Base-by-base conservation (phyloP, 1,140 invertebrate species). In the Ceratina japonica region DNA sequence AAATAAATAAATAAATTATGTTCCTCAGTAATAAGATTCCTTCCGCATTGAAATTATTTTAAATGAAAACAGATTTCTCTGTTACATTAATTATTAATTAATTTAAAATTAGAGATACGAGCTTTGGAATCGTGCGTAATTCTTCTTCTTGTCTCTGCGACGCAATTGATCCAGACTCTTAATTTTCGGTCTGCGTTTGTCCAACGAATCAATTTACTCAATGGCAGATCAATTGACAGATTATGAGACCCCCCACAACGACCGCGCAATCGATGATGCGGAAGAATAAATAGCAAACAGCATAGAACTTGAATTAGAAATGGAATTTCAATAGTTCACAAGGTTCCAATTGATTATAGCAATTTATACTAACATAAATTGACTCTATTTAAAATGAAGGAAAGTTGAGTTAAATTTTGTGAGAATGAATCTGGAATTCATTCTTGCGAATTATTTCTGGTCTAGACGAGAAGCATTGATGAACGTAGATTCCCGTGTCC, bases 191-290 rank as follows among this genome's bases (percentile, higher is more conserved):
- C 59, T 27, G 5, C 22, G 24, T 74, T 74, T 74, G 71, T 12
- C 3, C 44, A 73, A 51, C 44, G 59, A 74, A 31, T 63, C 44
- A 63, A 74, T 74, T 74, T 74, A n/a, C 27, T 73, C 71, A 63
- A 74, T 74, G 49, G 63, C 44, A 15, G 37, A 74, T 74, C 71
- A 74, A 74, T 74, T 74, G 71, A n/a, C n/a, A 31, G 71, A 52
- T 63, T 74, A 74, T 62, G 13, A 73, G 24, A 31, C n/a, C 24
- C 58, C 37, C 44, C 20, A 44, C 7, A 49, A n/a, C 59, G 44
- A 20, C n/a, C 16, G 13, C 15, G 24, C n/a, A 63, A 31, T 63
- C 71, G 71, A 74, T 63, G 24, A 16, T 22, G 51, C 24, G 37
- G 16, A 37, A 54, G 13, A 63, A 64, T 12, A 74, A 51, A 20